These are phyloP conservation scores for Tenebrosternarchus preto DNA, from an alignment of 2,113 vertebrate genomes.

Conservation along the genomic window DNA sequence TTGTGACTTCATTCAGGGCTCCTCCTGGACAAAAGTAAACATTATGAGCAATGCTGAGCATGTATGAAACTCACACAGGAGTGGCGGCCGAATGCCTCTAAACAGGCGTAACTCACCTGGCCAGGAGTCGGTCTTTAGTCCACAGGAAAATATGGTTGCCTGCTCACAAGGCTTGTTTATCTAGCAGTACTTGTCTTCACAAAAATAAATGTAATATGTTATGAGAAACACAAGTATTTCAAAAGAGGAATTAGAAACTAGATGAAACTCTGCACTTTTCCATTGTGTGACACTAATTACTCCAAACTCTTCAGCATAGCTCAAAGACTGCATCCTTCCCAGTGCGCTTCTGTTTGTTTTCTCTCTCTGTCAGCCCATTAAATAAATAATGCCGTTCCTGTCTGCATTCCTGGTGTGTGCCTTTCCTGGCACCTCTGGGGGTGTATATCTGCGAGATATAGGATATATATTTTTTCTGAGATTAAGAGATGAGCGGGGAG, in stretches of 20 bases:
- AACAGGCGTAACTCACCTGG: conserved; percentile 1
- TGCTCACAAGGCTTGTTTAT: conserved; percentile 22
- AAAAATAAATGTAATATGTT: not conserved
- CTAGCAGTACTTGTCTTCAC: conserved; percentile 1
- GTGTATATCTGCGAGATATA: conserved; percentile 57
- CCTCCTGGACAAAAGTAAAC: conserved; percentile 49
- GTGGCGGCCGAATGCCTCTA: conserved; percentile 8
- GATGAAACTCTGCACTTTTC: conserved; percentile 9
- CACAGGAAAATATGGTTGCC: conserved; percentile 10
- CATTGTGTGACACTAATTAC: conserved; percentile 36
- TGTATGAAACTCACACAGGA: conserved; percentile 27
- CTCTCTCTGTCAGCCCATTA: conserved; percentile 54
- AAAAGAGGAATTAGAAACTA: not conserved
- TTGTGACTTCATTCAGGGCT: conserved; percentile 49
- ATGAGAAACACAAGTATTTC: conserved; percentile 25
- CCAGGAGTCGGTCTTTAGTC: not conserved
- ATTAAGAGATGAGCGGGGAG: conserved; percentile 55
- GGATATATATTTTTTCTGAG: conserved; percentile 58
- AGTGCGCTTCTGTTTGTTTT: conserved; percentile 31
- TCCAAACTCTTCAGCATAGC: conserved; percentile 38
- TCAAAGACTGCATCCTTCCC: conserved; percentile 22
- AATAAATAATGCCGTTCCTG: conserved; percentile 59
- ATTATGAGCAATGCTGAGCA: conserved; percentile 44
- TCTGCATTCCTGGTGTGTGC: conserved; percentile 59
- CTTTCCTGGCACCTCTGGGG: conserved; percentile 52